Base-by-base conservation (phyloP, 92 coral and sea anemone genomes). In the Phymanthus crucifer region DNA sequence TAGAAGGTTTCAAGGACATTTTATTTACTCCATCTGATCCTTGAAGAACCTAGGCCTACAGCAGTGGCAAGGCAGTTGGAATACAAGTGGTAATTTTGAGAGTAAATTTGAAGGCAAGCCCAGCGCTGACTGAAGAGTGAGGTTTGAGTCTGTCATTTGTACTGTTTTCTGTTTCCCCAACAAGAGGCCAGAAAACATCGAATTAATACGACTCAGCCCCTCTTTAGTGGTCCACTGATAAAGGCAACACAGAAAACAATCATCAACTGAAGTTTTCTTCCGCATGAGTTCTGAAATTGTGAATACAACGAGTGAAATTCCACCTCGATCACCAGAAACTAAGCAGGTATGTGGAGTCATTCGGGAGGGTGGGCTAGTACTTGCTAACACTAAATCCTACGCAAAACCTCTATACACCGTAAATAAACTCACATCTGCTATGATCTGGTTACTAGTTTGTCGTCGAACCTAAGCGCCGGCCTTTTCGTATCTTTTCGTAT, bases 231-330 rank as follows among this genome's bases (percentile, higher is more conserved):
- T 35, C 78, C 43, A 34, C 64, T 43, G 80, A 78, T 73, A 75
- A 73, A 73, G 86, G 74, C 73, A 82, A 75, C 46, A 61, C 79
- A 65, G 46, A 74, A 64, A 40, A 64, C 86, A 40, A 50, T 61
- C n/a, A 36, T 73, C 61, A 54, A 35, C 78, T 73, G 86, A 64
- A 64, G 86, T 74, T 82, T 45, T 37, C 47, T 35, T 82, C 86
- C 86, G 86, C 48, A 82, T 82, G 86, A 82, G 86, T 82, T 82
- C 86, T 73, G 86, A 82, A 82, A 82, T 82, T 57, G 80, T 40
- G 73, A 82, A 65, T 82, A 36, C 86, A 82, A 64, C 86, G 77
- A 75, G 86, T 82, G 86, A 82, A 74, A 82, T 72, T 58, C 86
- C 86, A 82, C 77, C 69, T 74, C 73, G 72, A 58, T 82, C 86